phyloP scores from a whole-genome alignment of 2,113 vertebrate genomes.

The Apus apus region DNA sequence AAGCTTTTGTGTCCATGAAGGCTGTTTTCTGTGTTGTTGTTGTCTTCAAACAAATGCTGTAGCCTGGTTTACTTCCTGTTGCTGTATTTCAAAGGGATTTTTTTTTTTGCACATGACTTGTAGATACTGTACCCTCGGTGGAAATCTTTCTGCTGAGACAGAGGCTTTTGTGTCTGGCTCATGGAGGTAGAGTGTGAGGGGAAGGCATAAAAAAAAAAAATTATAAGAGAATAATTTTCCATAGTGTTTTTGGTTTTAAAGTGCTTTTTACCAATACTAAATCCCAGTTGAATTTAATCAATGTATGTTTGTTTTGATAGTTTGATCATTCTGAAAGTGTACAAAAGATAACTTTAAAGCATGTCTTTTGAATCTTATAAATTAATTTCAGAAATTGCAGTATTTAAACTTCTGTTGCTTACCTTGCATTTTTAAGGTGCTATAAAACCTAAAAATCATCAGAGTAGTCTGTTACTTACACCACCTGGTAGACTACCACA shows the following conservation, averaged over 20 bases:
- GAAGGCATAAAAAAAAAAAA: not conserved
- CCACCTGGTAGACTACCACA: accelerated
- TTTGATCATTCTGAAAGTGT: not conserved
- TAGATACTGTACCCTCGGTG: not conserved
- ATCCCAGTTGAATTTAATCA: not conserved
- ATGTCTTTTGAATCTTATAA: not conserved
- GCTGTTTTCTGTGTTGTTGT: not conserved
- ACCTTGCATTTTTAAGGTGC: not conserved
- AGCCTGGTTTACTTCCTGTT: not conserved
- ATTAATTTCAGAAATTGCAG: not conserved
- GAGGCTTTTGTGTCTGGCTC: not conserved
- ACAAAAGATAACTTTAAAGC: not conserved
- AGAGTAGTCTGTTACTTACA: not conserved
- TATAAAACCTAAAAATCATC: not conserved
- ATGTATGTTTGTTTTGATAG: not conserved
- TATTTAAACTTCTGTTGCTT: not conserved
- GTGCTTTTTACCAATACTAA: not conserved
- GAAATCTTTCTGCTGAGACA: not conserved
- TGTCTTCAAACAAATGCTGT: not conserved
- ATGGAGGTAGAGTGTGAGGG: accelerated
- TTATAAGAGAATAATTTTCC: not conserved
- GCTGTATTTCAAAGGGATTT: not conserved
- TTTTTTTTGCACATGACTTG: not conserved
- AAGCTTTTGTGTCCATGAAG: not conserved
- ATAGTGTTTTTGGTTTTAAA: not conserved